phyloP scores from a whole-genome alignment of 2,888 invertebrate genomes.

The Ypsolopha sequella region DNA sequence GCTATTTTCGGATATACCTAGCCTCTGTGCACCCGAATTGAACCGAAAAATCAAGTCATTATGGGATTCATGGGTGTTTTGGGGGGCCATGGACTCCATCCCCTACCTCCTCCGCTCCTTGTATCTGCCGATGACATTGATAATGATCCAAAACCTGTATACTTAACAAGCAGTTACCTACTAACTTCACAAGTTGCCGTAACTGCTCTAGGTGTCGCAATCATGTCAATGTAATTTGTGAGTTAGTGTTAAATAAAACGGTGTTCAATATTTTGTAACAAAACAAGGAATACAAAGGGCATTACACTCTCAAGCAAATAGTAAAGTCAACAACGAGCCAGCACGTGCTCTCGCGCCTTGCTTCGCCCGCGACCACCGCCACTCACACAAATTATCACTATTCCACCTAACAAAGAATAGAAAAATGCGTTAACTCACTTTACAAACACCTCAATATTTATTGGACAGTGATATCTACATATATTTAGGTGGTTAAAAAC shows the following conservation, averaged over 20 bases:
- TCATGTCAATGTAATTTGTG: constrained; percentile 61
- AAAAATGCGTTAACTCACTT: constrained; percentile 15
- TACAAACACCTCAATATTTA: not conserved
- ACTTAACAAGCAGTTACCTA: too few relatives aligned
- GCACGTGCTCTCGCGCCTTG: constrained; percentile 15
- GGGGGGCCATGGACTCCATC: too few relatives aligned
- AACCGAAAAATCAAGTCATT: too few relatives aligned
- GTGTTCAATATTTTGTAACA: constrained; percentile 70
- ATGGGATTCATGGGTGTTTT: too few relatives aligned
- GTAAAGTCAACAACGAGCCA: constrained; percentile 19
- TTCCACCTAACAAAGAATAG: constrained; percentile 25
- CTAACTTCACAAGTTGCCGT: not conserved
- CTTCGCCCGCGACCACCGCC: not conserved
- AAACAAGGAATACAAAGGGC: constrained; percentile 68
- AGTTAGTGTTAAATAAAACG: constrained; percentile 66
- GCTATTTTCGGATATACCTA: too few relatives aligned
- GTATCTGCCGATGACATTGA: too few relatives aligned
- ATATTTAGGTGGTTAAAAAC: constrained; percentile 9
- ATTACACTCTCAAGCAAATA: constrained; percentile 63
- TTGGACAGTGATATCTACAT: not conserved
- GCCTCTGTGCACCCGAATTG: too few relatives aligned
- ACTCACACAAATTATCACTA: constrained; percentile 47
- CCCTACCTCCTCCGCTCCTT: too few relatives aligned
- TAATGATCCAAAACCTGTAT: too few relatives aligned
- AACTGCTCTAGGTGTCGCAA: constrained; percentile 27